phyloP scores from a whole-genome alignment of 2,797 vertebrate species.

The Euthynnus affinis region DNA sequence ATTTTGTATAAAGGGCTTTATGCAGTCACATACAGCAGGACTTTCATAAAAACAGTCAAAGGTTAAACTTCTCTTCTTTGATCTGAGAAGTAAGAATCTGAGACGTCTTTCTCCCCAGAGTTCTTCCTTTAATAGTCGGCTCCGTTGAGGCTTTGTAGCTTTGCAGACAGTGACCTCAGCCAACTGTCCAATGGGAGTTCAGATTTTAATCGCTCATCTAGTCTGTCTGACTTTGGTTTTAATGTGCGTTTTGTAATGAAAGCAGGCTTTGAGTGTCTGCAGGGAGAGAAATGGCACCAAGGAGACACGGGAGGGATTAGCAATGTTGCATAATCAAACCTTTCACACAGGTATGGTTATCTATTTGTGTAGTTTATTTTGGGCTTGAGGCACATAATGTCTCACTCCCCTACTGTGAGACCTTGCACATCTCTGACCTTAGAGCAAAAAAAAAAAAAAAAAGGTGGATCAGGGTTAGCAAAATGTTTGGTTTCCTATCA shows the following conservation, averaged over 20 bases:
- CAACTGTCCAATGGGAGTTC: not conserved
- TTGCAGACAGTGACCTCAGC: not conserved
- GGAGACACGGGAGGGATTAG: slow-evolving; percentile 8
- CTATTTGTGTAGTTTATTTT: slow-evolving; percentile 29
- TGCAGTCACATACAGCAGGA: not conserved
- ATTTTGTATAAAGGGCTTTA: not conserved
- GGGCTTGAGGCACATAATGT: not conserved
- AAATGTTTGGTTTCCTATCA: not conserved
- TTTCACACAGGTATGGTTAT: slow-evolving; percentile 6
- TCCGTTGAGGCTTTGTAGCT: not conserved
- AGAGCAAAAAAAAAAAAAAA: not conserved
- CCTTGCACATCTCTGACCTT: not conserved
- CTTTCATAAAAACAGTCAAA: not conserved
- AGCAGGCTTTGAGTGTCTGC: slow-evolving; percentile 16
- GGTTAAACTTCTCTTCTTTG: not conserved
- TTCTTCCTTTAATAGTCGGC: not conserved
- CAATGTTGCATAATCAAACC: slow-evolving; percentile 6
- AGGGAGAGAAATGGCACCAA: not conserved
- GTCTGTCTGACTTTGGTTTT: not conserved
- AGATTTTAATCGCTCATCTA: not conserved
- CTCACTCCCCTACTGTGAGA: not conserved
- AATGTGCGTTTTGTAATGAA: not conserved
- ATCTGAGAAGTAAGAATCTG: not conserved
- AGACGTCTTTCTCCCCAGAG: not conserved
- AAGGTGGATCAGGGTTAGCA: not conserved